Evolutionary conservation across 2,113 vertebrate genomes (phyloP).

Genomic region (Castor canadensis): DNA sequence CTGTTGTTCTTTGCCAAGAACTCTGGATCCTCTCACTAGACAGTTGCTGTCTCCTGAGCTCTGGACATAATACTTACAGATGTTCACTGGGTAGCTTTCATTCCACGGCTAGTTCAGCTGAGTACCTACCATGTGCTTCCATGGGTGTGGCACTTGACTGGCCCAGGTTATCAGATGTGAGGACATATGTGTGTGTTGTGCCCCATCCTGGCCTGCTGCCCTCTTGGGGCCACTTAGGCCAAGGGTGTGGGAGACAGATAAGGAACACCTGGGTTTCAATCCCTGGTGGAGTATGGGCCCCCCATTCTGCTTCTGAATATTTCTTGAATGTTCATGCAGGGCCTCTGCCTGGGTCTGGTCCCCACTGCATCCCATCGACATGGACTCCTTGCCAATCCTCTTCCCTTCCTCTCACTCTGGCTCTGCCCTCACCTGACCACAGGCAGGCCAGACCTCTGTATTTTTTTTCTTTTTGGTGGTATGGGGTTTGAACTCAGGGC

Average conservation of each 20-base stretch:
- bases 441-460: not conserved
- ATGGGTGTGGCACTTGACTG: too few relatives aligned
- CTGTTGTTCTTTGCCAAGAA: not conserved
- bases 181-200: not conserved
- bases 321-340: not conserved
- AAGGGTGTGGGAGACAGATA: not conserved
- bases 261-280: not conserved
- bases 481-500: too few relatives aligned
- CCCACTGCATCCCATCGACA: not conserved
- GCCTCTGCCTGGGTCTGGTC: not conserved
- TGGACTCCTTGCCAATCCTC: not conserved
- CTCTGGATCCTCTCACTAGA: not conserved
- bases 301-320: not conserved
- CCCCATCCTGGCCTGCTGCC: not conserved
- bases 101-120: too few relatives aligned
- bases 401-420: not conserved
- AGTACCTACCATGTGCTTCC: not conserved
- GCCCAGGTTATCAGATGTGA: not conserved
- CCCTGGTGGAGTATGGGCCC: not conserved
- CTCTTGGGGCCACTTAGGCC: not conserved
- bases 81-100: not conserved
- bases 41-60: not conserved
- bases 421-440: not conserved
- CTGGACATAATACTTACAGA: not conserved
- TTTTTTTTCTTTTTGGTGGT: too few relatives aligned